Percentiles rank a stretch among this genome's conserved stretches.
phyloP scores from a whole-genome alignment of 37 sponge, comb jelly and placozoan genomes.

The Halichondria panicea region DNA sequence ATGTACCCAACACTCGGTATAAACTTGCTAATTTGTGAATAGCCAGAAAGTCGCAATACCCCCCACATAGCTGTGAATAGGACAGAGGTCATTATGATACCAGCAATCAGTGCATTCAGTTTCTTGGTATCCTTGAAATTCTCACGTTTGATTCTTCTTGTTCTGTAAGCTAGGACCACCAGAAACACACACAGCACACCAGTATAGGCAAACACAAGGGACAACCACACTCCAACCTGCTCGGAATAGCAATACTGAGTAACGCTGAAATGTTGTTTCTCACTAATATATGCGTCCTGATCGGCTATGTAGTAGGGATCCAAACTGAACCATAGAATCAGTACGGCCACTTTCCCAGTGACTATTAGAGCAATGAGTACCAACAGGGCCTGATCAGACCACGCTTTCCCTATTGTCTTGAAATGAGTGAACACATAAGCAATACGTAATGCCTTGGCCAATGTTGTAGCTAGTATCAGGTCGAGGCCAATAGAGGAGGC shows the following conservation, averaged over 20 bases:
- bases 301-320: conserved; percentile 1
- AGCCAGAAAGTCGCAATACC: background rate
- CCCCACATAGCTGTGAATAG: conserved; percentile 11
- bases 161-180: conserved; percentile 20
- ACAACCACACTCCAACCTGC: conserved; percentile 14
- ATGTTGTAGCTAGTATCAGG: conserved; percentile 25
- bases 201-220: background rate
- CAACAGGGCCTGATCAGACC: conserved; percentile 27
- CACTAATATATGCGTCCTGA: background rate
- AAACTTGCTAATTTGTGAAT: background rate
- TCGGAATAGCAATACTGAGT: conserved; percentile 11
- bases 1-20: conserved; percentile 11
- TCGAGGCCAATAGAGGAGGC: conserved; percentile 19
- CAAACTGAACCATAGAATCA: conserved; percentile 6
- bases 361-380: conserved; percentile 10
- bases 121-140: conserved; percentile 59
- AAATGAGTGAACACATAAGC: conserved; percentile 41
- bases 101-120: conserved; percentile 14
- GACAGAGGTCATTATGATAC: background rate
- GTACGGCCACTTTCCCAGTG: background rate
- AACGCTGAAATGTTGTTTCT: background rate
- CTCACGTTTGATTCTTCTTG: conserved; percentile 18
- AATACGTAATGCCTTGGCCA: conserved; percentile 31
- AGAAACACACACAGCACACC: conserved; percentile 16
- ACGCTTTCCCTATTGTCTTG: conserved; percentile 21